Conservation (phyloP, 2,888 invertebrate genomes). For the Nasonia oneida region DNA sequence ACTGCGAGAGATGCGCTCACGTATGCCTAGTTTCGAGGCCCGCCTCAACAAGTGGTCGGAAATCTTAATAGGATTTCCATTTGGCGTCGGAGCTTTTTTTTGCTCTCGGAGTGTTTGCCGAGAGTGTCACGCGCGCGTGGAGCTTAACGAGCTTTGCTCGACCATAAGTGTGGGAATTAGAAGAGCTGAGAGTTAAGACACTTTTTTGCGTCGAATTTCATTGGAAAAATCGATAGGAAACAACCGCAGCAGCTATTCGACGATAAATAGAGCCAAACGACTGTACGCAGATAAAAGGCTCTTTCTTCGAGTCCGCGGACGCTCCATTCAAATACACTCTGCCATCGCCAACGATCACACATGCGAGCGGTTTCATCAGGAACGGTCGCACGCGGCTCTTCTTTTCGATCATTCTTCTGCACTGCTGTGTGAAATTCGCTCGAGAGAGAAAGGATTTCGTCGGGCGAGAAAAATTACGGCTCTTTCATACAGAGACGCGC, state of each 20-base stretch:
- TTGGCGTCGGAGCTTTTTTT: not conserved
- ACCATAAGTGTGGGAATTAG: not conserved
- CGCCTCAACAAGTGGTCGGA: conserved; percentile 58
- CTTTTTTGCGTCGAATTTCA: too few species aligned
- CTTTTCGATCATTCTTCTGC: not conserved
- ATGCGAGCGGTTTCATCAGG: not conserved
- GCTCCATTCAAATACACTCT: not conserved
- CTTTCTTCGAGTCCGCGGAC: not conserved
- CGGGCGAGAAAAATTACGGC: not conserved
- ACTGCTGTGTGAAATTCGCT: not conserved
- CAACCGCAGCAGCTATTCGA: not conserved
- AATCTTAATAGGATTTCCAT: conserved; percentile 36
- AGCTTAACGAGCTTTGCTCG: not conserved
- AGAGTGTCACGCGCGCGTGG: not conserved
- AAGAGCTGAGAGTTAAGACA: not conserved
- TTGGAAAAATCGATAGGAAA: not conserved
- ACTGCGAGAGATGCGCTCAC: not conserved
- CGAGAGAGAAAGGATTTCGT: not conserved
- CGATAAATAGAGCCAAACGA: not conserved
- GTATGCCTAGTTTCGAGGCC: conserved; percentile 8
- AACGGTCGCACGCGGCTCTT: not conserved
- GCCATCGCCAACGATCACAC: not conserved
- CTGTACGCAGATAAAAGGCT: not conserved
- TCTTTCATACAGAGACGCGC: not conserved
- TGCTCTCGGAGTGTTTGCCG: not conserved